phyloP scores from a whole-genome alignment of 2,113 vertebrate species.

The Peromyscus leucopus region DNA sequence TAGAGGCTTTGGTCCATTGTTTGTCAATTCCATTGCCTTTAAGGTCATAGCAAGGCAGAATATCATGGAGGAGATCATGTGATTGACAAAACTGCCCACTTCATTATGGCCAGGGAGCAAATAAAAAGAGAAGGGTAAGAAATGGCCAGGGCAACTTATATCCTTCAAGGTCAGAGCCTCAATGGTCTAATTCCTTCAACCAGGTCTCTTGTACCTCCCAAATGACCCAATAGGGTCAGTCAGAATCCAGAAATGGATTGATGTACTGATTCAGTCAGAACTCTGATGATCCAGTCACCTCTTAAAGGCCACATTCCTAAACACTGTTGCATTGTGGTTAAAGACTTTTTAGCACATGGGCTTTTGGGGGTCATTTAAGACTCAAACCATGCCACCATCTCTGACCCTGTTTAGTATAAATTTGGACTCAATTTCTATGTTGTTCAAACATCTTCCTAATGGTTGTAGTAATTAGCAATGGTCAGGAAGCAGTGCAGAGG shows the following conservation, averaged over 20 bases:
- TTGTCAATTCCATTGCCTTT: not conserved
- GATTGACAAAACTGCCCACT: not conserved
- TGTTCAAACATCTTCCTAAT: not conserved
- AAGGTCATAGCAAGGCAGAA: not conserved
- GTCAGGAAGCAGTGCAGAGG: not conserved
- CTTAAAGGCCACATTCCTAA: not conserved
- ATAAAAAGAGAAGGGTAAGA: not conserved
- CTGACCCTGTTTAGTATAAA: not conserved
- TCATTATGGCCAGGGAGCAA: not conserved
- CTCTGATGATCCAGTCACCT: not conserved
- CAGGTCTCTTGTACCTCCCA: too few species aligned
- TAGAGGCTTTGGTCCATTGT: not conserved
- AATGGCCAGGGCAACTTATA: not conserved
- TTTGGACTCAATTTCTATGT: not conserved
- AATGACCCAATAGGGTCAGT: rapidly evolving
- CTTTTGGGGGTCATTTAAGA: not conserved
- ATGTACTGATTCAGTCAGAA: not conserved
- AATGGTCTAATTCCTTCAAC: not conserved
- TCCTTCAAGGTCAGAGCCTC: not conserved
- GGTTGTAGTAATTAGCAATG: not conserved
- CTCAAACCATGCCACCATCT: not conserved
- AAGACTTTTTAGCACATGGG: not conserved
- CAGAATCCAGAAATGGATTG: not conserved
- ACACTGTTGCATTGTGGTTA: not conserved
- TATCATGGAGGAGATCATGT: not conserved